Evolutionary conservation across 1,140 invertebrate genomes (phyloP).

Genomic region (Dreissena polymorpha): DNA sequence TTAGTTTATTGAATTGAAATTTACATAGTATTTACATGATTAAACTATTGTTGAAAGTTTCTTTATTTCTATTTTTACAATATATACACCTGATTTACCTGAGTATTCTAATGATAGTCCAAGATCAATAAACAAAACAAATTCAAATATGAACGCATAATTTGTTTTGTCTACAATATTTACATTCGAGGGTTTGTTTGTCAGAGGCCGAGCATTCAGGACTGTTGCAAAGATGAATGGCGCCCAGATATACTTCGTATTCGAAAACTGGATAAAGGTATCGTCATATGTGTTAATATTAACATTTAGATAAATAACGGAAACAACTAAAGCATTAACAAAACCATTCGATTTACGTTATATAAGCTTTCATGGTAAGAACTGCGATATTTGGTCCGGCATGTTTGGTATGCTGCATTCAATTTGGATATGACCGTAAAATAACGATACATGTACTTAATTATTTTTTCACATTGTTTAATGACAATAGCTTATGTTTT

Average conservation of each 20-base stretch:
- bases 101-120: too few relatives aligned
- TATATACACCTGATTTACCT: too few relatives aligned
- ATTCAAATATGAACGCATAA: too few relatives aligned
- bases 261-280: slow-evolving; percentile 31
- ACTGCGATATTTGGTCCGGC: too few relatives aligned
- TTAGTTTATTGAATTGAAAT: too few relatives aligned
- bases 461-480: not conserved
- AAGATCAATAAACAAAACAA: too few relatives aligned
- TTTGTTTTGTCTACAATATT: too few relatives aligned
- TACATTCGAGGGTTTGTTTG: not conserved
- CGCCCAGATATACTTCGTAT: slow-evolving; percentile 16
- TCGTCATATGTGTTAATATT: not conserved
- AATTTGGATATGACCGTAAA: not conserved
- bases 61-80: too few relatives aligned
- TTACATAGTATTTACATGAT: too few relatives aligned
- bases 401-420: not conserved
- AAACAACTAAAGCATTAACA: not conserved
- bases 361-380: not conserved
- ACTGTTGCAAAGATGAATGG: slow-evolving; percentile 7
- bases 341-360: not conserved
- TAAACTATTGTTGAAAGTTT: too few relatives aligned
- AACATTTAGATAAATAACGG: not conserved
- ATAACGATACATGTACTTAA: not conserved
- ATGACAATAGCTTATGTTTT: not conserved
- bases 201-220: slow-evolving; percentile 27